Percentiles rank a stretch among this genome's conserved stretches.
Conservation (phyloP, 2,113 vertebrate genomes). For the Callaeas wilsoni region DNA sequence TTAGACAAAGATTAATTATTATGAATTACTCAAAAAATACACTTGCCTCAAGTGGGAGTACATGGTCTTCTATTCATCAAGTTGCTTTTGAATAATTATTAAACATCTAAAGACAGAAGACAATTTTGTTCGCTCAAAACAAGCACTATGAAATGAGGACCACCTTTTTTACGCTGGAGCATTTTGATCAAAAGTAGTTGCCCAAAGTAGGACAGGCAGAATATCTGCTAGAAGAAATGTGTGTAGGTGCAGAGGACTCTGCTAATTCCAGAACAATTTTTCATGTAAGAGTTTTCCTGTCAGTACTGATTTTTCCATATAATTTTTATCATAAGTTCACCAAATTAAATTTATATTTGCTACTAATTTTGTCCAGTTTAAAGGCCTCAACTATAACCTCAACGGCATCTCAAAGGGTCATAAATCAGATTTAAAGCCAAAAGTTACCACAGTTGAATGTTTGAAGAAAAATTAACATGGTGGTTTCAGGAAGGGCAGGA, state of each 20-base stretch:
- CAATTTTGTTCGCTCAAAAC: background rate
- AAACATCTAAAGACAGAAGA: background rate
- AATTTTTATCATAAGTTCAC: background rate
- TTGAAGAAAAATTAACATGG: background rate
- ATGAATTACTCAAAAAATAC: conserved; percentile 27
- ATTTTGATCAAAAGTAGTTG: background rate
- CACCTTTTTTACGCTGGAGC: background rate
- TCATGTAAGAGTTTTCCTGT: background rate
- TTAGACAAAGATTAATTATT: conserved; percentile 51
- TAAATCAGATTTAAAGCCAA: background rate
- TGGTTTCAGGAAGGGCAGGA: background rate
- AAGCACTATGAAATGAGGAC: background rate
- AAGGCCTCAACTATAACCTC: background rate
- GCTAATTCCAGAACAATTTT: background rate
- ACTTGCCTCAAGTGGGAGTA: background rate
- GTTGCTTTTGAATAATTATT: conserved; percentile 39
- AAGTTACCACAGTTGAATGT: background rate
- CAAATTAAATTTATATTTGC: background rate
- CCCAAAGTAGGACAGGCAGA: background rate
- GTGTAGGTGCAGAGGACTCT: background rate
- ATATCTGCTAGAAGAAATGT: background rate
- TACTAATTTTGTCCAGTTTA: background rate
- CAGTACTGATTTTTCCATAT: background rate
- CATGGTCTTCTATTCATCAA: background rate
- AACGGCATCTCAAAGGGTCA: background rate